Conservation (phyloP, 2,888 invertebrate genomes). For the Epirrhoe tristata region DNA sequence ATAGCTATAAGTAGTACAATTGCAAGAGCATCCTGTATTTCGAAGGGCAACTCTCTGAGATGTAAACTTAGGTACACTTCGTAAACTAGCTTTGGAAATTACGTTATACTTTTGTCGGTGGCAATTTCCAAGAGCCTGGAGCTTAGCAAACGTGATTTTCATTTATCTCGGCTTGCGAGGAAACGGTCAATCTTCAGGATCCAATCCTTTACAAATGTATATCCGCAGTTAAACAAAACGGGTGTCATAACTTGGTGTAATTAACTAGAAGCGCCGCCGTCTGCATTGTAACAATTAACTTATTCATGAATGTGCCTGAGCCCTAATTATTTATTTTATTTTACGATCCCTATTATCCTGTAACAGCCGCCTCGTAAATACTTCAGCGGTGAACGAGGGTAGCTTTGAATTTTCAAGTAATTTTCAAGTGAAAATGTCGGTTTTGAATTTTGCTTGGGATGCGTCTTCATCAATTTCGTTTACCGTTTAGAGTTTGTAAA, state of each 20-base stretch:
- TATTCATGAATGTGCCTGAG: slow-evolving; percentile 77
- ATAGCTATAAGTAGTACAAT: no score
- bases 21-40: no score
- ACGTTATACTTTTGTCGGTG: not conserved
- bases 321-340: slow-evolving; percentile 83
- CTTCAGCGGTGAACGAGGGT: slow-evolving; percentile 63
- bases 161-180: slow-evolving; percentile 31
- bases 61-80: no score
- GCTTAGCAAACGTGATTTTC: slow-evolving; percentile 33
- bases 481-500: slow-evolving; percentile 31
- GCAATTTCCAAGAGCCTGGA: slow-evolving; percentile 16
- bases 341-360: slow-evolving; percentile 79
- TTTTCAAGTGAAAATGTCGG: slow-evolving; percentile 50
- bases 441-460: slow-evolving; percentile 46
- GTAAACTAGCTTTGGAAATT: no score
- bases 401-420: slow-evolving; percentile 60
- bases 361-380: slow-evolving; percentile 76
- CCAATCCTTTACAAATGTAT: slow-evolving; percentile 50
- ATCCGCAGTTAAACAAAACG: slow-evolving; percentile 44
- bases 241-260: slow-evolving; percentile 46
- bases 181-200: slow-evolving; percentile 45
- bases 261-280: slow-evolving; percentile 47
- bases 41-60: no score
- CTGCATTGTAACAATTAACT: slow-evolving; percentile 75
- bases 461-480: slow-evolving; percentile 35